phyloP scores from a whole-genome alignment of 2,797 vertebrate species.

The Alectoris magna region DNA sequence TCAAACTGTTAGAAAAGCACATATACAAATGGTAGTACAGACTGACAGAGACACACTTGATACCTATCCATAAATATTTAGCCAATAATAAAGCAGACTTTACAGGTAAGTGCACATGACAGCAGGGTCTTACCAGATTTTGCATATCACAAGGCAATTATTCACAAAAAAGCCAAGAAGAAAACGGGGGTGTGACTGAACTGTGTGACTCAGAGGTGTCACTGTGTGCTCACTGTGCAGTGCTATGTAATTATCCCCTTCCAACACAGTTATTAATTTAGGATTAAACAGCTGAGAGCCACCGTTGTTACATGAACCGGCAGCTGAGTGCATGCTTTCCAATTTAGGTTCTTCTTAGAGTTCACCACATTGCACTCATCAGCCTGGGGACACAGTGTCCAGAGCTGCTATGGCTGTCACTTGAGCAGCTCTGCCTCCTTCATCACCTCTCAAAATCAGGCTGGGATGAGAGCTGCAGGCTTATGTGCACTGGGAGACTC shows the following conservation, averaged over 20 bases:
- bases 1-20: not conserved
- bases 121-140: not conserved
- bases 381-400: accelerated
- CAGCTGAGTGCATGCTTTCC: not conserved
- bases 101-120: not conserved
- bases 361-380: not conserved
- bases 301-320: not conserved
- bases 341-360: not conserved
- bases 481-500: not conserved
- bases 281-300: constrained; percentile 17
- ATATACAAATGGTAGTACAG: not conserved
- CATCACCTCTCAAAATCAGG: not conserved
- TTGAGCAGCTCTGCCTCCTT: not conserved
- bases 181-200: not conserved
- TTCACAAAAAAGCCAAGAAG: not conserved
- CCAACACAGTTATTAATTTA: constrained; percentile 16
- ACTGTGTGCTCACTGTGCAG: not conserved
- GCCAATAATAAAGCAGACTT: not conserved
- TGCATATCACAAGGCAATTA: not conserved
- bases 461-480: not conserved
- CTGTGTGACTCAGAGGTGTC: not conserved
- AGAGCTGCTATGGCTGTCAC: not conserved
- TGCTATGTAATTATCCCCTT: not conserved
- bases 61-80: not conserved
- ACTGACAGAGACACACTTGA: not conserved